A percentile compares a stretch with the other conserved stretches of the same genome.
Conservation (phyloP, 2,113 vertebrate genomes). For the Mormyrus iriodes region DNA sequence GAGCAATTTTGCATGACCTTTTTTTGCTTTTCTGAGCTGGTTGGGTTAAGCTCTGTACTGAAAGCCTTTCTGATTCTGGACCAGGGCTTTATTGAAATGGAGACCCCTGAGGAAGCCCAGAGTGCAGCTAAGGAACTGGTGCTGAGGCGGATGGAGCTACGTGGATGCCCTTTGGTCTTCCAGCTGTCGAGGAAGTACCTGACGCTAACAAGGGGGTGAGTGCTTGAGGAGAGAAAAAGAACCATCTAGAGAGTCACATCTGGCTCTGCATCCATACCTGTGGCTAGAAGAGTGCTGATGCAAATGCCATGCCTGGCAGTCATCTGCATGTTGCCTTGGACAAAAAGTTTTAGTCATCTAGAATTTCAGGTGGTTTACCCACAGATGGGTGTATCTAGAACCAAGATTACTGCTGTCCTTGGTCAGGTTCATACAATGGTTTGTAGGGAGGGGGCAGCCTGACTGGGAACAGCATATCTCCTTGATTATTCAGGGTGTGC, state of each 20-base stretch:
- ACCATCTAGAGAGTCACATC: background rate
- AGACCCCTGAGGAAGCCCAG: slow-evolving; percentile 34
- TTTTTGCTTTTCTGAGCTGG: background rate
- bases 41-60: background rate
- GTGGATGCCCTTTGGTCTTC: slow-evolving; percentile 13
- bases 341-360: background rate
- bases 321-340: background rate
- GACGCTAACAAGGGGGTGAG: slow-evolving; percentile 43
- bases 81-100: slow-evolving; percentile 56
- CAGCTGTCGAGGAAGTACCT: slow-evolving; percentile 41
- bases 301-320: background rate
- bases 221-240: background rate
- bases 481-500: background rate
- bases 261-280: background rate
- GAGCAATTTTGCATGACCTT: background rate
- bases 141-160: slow-evolving; percentile 8
- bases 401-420: background rate
- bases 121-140: slow-evolving; percentile 28
- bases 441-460: background rate
- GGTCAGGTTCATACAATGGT: background rate
- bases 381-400: background rate
- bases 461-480: background rate
- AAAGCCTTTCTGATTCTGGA: background rate
- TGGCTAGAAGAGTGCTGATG: background rate
- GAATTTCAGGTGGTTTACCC: background rate